A percentile compares a stretch with the other conserved stretches of the same genome.
These are phyloP conservation scores for Sceliomorpha sp. DNA, from an alignment of 2,888 invertebrate species.

Conservation along the genomic window DNA sequence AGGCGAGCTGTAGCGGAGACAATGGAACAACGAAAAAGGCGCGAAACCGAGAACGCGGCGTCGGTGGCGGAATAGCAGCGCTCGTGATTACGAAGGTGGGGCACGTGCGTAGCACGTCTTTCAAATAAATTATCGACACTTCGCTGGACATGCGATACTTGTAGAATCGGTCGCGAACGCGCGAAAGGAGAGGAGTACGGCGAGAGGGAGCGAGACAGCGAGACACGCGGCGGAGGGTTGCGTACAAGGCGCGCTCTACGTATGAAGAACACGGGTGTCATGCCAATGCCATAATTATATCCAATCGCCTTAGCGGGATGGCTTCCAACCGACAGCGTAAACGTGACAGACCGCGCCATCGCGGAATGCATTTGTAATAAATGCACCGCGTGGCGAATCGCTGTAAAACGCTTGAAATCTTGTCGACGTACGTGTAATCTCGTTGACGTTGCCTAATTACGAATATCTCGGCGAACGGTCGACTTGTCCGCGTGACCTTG, in stretches of 20 bases:
- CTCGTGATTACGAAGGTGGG: conserved; percentile 65
- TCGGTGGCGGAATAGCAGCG: conserved; percentile 28
- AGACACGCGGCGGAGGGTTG: conserved; percentile 18
- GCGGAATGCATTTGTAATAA: conserved; percentile 38
- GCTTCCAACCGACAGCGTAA: conserved; percentile 33
- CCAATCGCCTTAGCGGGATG: conserved; percentile 44
- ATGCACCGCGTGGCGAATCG: conserved; percentile 3
- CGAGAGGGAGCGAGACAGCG: conserved; percentile 28
- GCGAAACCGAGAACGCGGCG: conserved; percentile 71
- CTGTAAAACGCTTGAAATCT: too few species aligned
- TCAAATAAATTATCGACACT: conserved; percentile 73
- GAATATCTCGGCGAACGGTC: too few species aligned
- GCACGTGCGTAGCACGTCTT: conserved; percentile 76
- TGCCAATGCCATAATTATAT: conserved; percentile 64
- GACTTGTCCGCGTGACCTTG: too few species aligned
- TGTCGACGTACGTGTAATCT: too few species aligned
- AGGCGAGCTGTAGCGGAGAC: conserved; percentile 39
- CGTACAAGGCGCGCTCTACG: conserved; percentile 24
- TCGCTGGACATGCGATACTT: conserved; percentile 29
- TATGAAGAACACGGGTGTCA: conserved; percentile 66
- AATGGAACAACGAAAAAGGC: conserved; percentile 60
- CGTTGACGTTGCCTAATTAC: too few species aligned
- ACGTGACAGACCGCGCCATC: conserved; percentile 35
- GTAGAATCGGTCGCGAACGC: conserved; percentile 2
- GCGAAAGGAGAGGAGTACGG: conserved; percentile 9